Evolutionary conservation across 2,888 invertebrate genomes (phyloP).

Genomic region (Nudaria mundana): DNA sequence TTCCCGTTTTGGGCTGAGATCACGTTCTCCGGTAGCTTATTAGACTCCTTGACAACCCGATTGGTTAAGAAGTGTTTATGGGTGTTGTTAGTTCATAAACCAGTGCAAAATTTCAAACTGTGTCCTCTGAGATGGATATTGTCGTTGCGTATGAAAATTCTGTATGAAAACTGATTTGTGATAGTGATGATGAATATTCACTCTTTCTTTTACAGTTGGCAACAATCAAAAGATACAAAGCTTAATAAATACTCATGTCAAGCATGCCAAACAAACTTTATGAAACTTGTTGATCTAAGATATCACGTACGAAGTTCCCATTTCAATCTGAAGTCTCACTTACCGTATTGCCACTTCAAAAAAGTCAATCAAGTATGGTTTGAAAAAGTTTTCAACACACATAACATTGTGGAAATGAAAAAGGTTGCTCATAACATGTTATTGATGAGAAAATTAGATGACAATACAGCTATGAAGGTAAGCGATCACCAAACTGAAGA

Average conservation of each 20-base stretch:
- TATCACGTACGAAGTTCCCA: conserved; percentile 51
- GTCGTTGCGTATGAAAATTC: too few species aligned
- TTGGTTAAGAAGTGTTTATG: too few species aligned
- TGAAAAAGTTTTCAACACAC: conserved; percentile 49
- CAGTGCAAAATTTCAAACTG: too few species aligned
- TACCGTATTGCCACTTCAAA: conserved; percentile 36
- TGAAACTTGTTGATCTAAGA: conserved; percentile 23
- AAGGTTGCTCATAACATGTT: conserved; percentile 43
- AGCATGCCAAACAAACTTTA: conserved; percentile 38
- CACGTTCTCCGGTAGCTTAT: too few species aligned
- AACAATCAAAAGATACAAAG: conserved; percentile 23
- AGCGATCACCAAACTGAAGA: conserved; percentile 7
- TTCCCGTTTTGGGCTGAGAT: too few species aligned
- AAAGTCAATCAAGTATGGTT: conserved; percentile 56
- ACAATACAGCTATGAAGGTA: conserved; percentile 27
- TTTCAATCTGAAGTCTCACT: conserved; percentile 42
- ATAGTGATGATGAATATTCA: too few species aligned
- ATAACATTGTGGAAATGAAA: conserved; percentile 47
- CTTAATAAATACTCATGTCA: conserved; percentile 29
- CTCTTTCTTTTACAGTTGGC: too few species aligned
- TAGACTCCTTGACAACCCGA: too few species aligned
- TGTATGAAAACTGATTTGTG: too few species aligned
- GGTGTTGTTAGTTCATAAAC: too few species aligned
- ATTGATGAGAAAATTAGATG: conserved; percentile 38
- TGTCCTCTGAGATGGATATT: too few species aligned